Base-by-base conservation (phyloP, 2,113 vertebrate species). In the Larimichthys crocea region DNA sequence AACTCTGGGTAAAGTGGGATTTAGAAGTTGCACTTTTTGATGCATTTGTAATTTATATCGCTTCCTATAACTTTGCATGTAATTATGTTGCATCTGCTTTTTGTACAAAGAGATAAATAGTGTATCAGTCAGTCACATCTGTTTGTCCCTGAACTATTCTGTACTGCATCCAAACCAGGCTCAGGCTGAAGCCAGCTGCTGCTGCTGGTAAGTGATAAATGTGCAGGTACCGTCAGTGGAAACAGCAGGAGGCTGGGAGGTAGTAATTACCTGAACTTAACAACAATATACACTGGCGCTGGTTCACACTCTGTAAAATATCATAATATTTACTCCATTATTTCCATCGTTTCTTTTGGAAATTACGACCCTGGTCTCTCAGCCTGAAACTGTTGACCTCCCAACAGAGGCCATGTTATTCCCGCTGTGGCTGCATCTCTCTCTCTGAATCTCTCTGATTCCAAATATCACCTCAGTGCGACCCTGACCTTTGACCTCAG, bases 241-340 rank as follows among this genome's bases (percentile, higher is more conserved):
- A 75, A 22, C 83, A 82, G 87, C 87, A 71, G 83, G 85, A 74
- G 79, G 74, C 56, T 5, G 62, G 4, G 67, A 71, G 82, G 63
- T 31, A 80, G 84, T 84, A 81, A 93, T 92, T 86, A 86, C 62
- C 85, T 80, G 63, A n/a, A 60, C 74, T 80, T 61, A 89, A 91
- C 79, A 89, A 92, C 88, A 92, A 93, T 90, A 89, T 88, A 89
- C 84, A 82, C 79, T 79, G 86, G 84, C 77, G 16, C 70, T 61
- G 76, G 48, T 87, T 92, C 88, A 88, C 83, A 89, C 87, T 82
- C 82, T 88, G 35, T 91, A 83, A 89, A 92, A 85, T 70, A 72
- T 69, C 65, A 61, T 62, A 86, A 92, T 89, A 91, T 91, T 92
- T 90, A 79, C 84, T 77, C 68, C 31, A 59, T 87, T 85, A 83